These are phyloP conservation scores for Chirona hameri DNA, from an alignment of 2,888 invertebrate genomes.

Conservation along the genomic window DNA sequence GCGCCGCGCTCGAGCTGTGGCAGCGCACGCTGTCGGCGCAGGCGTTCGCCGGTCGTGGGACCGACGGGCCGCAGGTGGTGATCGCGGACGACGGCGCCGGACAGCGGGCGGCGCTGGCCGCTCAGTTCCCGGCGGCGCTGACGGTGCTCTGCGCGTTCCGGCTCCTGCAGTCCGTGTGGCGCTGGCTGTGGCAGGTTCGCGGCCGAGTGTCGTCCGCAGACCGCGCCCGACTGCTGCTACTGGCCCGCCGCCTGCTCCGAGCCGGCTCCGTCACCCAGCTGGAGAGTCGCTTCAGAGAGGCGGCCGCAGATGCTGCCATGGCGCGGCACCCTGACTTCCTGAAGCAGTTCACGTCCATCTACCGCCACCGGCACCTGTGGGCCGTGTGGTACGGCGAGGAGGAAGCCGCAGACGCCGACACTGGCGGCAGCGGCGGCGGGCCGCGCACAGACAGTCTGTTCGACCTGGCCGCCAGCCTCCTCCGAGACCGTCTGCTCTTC, in stretches of 20 bases:
- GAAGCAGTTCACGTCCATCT: not conserved
- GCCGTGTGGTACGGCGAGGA: not conserved
- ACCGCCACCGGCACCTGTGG: conserved; percentile 22
- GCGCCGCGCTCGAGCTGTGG: not conserved
- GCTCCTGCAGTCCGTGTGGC: conserved; percentile 23
- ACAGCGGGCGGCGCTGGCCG: not conserved
- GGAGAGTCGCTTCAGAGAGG: not conserved
- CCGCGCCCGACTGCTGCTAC: not conserved
- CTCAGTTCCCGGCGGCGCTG: not conserved
- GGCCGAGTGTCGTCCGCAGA: not conserved
- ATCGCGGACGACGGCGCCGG: not conserved
- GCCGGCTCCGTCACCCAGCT: not conserved
- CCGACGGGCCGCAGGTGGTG: conserved; percentile 2
- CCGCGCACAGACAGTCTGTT: not conserved
- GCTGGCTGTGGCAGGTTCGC: not conserved
- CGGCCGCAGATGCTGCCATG: not conserved
- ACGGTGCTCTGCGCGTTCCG: not conserved
- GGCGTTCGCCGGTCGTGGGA: not conserved
- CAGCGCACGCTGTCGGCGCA: not conserved
- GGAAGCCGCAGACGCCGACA: not conserved
- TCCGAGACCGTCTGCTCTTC: not conserved
- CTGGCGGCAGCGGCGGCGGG: not conserved
- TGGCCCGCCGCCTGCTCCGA: not conserved
- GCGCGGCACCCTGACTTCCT: not conserved
- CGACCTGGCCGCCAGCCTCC: not conserved